Percentiles rank a stretch among this genome's conserved stretches.
Evolutionary conservation across 1,140 invertebrate species (phyloP).

Genomic region (Magallana ariakensis): DNA sequence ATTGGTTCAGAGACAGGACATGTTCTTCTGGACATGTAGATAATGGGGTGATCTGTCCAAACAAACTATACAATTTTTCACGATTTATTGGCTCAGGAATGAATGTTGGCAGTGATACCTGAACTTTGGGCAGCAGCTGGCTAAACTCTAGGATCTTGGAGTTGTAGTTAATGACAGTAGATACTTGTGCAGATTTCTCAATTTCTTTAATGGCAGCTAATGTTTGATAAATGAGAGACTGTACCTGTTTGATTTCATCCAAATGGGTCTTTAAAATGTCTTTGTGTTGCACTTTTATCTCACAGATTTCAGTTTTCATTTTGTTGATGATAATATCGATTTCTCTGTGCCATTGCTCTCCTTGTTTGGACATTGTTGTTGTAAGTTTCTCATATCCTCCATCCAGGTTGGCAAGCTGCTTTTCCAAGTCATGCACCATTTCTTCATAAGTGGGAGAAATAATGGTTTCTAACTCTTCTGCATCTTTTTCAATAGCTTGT

Average conservation of each 20-base stretch:
- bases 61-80: neutral
- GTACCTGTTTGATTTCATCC: neutral
- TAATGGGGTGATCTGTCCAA: neutral
- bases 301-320: no score
- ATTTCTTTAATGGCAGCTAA: neutral
- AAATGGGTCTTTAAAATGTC: neutral
- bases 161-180: neutral
- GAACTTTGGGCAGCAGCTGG: neutral
- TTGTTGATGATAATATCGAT: no score
- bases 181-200: neutral
- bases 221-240: neutral
- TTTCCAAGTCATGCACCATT: neutral
- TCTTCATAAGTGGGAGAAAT: neutral
- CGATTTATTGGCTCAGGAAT: neutral
- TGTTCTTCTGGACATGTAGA: neutral
- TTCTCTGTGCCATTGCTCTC: neutral
- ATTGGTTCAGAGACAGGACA: neutral
- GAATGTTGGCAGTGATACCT: neutral
- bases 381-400: neutral
- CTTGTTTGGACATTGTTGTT: neutral
- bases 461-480: neutral
- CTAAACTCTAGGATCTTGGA: neutral
- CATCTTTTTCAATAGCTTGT: neutral
- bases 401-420: neutral
- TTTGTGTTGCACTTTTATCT: neutral